Conservation (phyloP, 2,888 invertebrate genomes). For the Apotomis betuletana region DNA sequence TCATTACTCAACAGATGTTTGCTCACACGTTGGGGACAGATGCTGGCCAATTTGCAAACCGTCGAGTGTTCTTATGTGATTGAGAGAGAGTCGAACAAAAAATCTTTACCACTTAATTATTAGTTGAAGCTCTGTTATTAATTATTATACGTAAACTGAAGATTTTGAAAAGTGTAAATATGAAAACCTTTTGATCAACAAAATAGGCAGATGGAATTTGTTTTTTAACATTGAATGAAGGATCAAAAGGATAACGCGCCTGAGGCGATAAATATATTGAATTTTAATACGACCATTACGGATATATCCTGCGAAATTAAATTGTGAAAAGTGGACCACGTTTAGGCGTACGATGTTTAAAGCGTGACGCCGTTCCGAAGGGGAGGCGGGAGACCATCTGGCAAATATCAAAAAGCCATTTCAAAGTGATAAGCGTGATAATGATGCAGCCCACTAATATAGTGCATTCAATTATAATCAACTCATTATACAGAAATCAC, state of each 20-base stretch:
- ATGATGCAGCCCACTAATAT: slow-evolving; percentile 68
- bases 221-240: slow-evolving; percentile 15
- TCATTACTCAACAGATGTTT: slow-evolving; percentile 45
- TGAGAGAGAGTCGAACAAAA: slow-evolving; percentile 53
- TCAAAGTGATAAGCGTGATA: slow-evolving; percentile 77
- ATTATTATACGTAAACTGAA: not conserved
- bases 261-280: slow-evolving; percentile 39
- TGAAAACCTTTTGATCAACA: not conserved
- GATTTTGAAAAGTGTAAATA: slow-evolving; percentile 3
- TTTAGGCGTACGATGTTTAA: slow-evolving; percentile 31
- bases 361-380: slow-evolving; percentile 40
- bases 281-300: slow-evolving; percentile 42
- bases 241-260: slow-evolving; percentile 36
- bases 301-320: slow-evolving; percentile 40
- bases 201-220: slow-evolving; percentile 8
- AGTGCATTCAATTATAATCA: slow-evolving; percentile 73
- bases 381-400: slow-evolving; percentile 65
- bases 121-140: not conserved
- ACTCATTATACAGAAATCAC: slow-evolving; percentile 72
- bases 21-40: slow-evolving; percentile 64
- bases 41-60: slow-evolving; percentile 50
- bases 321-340: slow-evolving; percentile 40
- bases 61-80: slow-evolving; percentile 32
- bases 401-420: slow-evolving; percentile 73
- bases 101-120: not conserved